Percentiles rank a stretch among this genome's conserved stretches.
phyloP scores from a whole-genome alignment of 2,797 vertebrate species.

The Scleropages formosus region DNA sequence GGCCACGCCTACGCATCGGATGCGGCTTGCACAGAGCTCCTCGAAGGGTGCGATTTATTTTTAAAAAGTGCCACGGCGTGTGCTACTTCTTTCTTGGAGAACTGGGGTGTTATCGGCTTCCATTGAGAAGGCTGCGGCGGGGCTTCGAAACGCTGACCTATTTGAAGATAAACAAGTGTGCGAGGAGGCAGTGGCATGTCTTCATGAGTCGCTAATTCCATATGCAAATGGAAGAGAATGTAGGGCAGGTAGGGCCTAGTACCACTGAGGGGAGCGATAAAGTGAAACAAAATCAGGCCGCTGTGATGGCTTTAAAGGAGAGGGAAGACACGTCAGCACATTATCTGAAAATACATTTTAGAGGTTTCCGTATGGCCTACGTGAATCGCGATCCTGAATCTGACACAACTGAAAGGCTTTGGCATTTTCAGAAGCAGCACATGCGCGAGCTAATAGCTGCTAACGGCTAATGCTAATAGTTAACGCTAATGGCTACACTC shows the following conservation, averaged over 20 bases:
- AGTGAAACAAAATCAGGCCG: neutral
- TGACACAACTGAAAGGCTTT: no score
- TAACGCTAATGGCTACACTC: no score
- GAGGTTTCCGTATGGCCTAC: neutral
- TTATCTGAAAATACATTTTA: neutral
- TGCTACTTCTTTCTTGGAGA: neutral
- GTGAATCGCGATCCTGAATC: neutral
- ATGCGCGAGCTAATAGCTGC: no score
- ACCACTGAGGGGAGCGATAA: neutral
- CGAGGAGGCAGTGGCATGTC: neutral
- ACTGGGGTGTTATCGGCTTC: conserved; percentile 10
- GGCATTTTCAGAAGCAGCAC: no score
- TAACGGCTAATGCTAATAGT: no score
- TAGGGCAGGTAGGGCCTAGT: conserved; percentile 11
- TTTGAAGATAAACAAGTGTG: conserved; percentile 3
- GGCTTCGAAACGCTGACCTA: conserved; percentile 15
- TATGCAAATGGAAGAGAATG: conserved; percentile 13
- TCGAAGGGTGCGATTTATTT: conserved; percentile 3
- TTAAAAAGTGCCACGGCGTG: neutral
- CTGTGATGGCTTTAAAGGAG: neutral
- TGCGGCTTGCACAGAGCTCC: neutral
- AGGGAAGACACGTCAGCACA: neutral
- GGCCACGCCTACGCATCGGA: neutral
- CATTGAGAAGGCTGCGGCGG: neutral
- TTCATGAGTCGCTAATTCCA: neutral